Evolutionary conservation across 2,113 vertebrate species (phyloP).

Genomic region (Pteropus alecto): DNA sequence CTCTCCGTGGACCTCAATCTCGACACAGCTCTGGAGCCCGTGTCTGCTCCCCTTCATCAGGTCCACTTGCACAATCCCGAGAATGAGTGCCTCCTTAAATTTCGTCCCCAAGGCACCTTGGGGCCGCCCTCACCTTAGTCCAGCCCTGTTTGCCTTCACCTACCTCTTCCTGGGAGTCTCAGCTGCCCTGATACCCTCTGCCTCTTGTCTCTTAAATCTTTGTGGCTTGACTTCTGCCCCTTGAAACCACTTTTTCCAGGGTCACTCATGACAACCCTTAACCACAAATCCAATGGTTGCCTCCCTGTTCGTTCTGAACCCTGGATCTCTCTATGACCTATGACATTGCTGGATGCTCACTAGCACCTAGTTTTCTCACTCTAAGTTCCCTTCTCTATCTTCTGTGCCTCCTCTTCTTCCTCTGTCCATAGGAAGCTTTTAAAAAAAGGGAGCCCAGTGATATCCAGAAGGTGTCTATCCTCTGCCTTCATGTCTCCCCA

Average conservation of each 20-base stretch:
- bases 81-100: background rate
- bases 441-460: background rate
- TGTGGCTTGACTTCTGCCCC: background rate
- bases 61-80: fast-evolving
- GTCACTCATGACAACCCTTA: background rate
- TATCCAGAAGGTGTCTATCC: background rate
- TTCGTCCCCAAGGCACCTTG: background rate
- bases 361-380: background rate
- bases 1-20: background rate
- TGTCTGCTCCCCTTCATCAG: background rate
- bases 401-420: background rate
- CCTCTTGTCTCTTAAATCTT: background rate
- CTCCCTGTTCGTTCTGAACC: background rate
- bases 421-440: background rate
- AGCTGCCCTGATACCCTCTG: background rate
- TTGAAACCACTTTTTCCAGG: background rate
- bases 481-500: background rate
- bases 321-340: background rate
- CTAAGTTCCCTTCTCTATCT: background rate
- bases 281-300: background rate
- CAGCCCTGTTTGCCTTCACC: background rate
- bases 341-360: background rate
- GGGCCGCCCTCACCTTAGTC: background rate
- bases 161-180: background rate
- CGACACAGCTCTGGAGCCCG: background rate